Evolutionary conservation across 2,113 vertebrate genomes (phyloP).

Genomic region (Tenebrosternarchus preto): DNA sequence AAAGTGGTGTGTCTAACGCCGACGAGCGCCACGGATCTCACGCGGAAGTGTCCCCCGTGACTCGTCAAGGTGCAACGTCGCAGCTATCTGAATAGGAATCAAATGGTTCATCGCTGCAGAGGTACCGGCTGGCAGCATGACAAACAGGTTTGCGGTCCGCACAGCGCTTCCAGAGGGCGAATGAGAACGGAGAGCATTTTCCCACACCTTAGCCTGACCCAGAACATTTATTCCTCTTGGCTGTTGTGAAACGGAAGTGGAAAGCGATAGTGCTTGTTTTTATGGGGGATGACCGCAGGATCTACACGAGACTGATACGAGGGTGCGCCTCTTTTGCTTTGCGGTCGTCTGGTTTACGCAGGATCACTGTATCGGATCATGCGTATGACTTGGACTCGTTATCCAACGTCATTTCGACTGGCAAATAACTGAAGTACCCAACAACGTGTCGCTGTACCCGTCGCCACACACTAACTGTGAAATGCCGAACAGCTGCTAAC

Average conservation of each 20-base stretch:
- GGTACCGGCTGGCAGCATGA: too few species aligned
- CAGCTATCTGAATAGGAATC: too few species aligned
- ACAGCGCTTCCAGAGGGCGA: too few species aligned
- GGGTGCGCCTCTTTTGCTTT: background rate
- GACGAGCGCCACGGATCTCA: too few species aligned
- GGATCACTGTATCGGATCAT: background rate
- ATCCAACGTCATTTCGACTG: background rate
- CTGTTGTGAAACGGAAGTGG: background rate
- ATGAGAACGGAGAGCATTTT: background rate
- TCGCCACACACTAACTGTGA: background rate
- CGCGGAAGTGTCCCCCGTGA: too few species aligned
- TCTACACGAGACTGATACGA: background rate
- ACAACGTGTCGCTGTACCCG: too few species aligned
- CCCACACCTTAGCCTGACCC: background rate
- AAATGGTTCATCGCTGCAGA: too few species aligned
- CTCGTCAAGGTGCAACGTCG: too few species aligned
- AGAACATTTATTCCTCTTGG: background rate
- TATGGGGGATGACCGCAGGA: background rate
- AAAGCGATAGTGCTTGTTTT: background rate
- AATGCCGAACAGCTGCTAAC: background rate
- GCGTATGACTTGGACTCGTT: background rate
- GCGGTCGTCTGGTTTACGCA: background rate
- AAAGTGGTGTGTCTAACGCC: too few species aligned
- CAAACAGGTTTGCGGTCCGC: too few species aligned
- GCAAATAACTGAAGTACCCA: background rate